Evolutionary conservation across 2,113 vertebrate species (phyloP).

Genomic region (Pterocles gutturalis): DNA sequence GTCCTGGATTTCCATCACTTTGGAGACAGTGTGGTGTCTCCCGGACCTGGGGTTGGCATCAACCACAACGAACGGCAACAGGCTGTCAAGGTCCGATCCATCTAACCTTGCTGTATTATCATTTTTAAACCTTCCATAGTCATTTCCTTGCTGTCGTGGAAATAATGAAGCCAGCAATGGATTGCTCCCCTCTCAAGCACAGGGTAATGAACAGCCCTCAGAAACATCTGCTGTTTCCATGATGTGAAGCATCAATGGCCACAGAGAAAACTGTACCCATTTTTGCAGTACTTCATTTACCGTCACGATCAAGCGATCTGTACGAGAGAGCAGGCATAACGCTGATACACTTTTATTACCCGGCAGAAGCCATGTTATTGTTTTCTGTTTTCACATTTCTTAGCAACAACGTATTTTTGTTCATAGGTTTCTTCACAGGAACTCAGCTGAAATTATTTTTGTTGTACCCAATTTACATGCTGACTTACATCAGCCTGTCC

Average conservation of each 20-base stretch:
- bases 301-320: not conserved
- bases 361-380: conserved; percentile 46
- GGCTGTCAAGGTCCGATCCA: not conserved
- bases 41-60: not conserved
- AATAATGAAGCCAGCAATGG: conserved; percentile 33
- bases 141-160: conserved; percentile 29
- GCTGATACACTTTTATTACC: not conserved
- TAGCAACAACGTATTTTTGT: conserved; percentile 26
- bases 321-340: not conserved
- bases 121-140: conserved; percentile 10
- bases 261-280: conserved; percentile 27
- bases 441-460: not conserved
- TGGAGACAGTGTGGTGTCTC: not conserved
- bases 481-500: conserved; percentile 31
- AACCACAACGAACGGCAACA: not conserved
- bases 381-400: conserved; percentile 55
- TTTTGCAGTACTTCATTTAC: conserved; percentile 53
- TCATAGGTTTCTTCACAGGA: not conserved
- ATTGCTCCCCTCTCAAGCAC: not conserved
- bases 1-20: not conserved
- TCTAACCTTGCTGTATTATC: not conserved
- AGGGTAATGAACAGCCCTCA: conserved; percentile 42
- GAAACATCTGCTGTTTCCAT: conserved; percentile 44
- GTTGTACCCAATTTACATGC: conserved; percentile 34
- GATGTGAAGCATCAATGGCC: conserved; percentile 41